phyloP scores from a whole-genome alignment of 2,113 vertebrate genomes.

The Pluvialis apricaria region DNA sequence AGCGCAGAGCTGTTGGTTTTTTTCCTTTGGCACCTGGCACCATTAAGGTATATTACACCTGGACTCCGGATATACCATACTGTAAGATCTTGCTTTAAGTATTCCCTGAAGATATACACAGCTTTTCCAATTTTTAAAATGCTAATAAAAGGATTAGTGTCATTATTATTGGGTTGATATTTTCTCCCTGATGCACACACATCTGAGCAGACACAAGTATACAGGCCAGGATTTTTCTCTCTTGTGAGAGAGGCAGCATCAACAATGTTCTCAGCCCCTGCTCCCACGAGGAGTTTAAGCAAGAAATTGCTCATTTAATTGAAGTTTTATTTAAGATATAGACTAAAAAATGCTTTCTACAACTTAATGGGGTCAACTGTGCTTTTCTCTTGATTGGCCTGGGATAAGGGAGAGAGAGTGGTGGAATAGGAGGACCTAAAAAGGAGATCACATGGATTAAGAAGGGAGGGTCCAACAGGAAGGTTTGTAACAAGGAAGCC shows the following conservation, averaged over 20 bases:
- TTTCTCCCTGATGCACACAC: background rate
- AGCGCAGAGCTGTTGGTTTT: background rate
- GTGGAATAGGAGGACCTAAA: background rate
- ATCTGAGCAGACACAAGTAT: background rate
- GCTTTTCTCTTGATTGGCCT: background rate
- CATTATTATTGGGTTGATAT: background rate
- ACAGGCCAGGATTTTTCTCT: background rate
- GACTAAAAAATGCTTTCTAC: background rate
- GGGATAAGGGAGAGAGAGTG: background rate
- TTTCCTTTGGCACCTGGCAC: background rate
- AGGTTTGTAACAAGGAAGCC: background rate
- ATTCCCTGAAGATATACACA: background rate
- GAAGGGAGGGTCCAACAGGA: background rate
- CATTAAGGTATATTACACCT: rapidly evolving
- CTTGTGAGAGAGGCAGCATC: background rate
- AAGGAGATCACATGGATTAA: background rate
- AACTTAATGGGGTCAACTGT: background rate
- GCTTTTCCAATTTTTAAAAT: background rate
- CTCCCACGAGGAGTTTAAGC: background rate
- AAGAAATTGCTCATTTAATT: background rate
- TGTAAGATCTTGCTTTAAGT: background rate
- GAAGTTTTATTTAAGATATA: background rate
- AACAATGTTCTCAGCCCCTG: background rate
- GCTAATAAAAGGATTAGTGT: background rate
- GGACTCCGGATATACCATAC: background rate